Conservation (phyloP, 2,113 vertebrate genomes). For the Picathartes gymnocephalus region DNA sequence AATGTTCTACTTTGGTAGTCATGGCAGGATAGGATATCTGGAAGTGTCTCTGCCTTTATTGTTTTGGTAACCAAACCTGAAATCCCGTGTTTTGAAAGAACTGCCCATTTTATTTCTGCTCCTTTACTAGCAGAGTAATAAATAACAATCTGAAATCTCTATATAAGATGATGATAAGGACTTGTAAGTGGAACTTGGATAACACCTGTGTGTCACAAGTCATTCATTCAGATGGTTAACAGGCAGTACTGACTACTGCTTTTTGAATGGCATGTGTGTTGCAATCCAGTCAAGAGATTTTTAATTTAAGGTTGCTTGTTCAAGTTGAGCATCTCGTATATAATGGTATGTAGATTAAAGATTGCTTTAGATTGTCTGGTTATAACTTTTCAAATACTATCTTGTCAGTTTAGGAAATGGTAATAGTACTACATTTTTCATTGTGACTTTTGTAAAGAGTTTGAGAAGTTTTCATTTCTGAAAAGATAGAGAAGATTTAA, state of each 20-base stretch:
- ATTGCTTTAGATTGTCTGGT: background rate
- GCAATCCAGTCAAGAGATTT: background rate
- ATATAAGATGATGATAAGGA: background rate
- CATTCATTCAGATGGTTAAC: background rate
- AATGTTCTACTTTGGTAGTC: background rate
- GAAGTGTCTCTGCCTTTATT: background rate
- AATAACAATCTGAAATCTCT: background rate
- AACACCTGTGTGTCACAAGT: background rate
- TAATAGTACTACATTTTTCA: background rate
- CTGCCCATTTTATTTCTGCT: background rate
- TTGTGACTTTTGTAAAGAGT: background rate
- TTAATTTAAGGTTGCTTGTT: background rate
- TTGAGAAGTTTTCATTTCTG: background rate
- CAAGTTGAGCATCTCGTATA: background rate
- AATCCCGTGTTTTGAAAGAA: background rate
- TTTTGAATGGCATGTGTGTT: background rate
- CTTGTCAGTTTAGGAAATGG: background rate
- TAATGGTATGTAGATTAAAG: background rate
- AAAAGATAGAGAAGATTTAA: background rate
- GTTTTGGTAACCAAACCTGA: constrained; percentile 54
- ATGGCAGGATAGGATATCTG: background rate
- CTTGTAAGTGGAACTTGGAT: background rate
- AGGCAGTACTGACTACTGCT: background rate
- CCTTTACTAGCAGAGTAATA: background rate
- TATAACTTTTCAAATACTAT: background rate